These are phyloP conservation scores for Astropecten irregularis DNA, from an alignment of 53 echinoderm and acorn worm species.

Conservation along the genomic window DNA sequence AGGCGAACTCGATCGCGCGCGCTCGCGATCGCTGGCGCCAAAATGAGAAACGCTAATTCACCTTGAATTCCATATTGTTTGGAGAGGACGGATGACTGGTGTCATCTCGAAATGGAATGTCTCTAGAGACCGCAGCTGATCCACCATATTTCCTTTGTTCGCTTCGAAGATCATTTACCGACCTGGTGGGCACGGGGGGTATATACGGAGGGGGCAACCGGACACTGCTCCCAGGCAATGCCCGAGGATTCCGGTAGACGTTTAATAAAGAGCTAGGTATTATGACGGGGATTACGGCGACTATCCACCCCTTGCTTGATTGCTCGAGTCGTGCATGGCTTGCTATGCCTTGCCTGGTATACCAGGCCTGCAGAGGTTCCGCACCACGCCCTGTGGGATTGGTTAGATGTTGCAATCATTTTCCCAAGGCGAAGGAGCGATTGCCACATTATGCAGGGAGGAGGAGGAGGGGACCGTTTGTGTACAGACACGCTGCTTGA, in stretches of 20 bases:
- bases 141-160: conserved; percentile 17
- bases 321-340: no score
- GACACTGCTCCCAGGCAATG: no score
- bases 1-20: background rate
- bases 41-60: conserved; percentile 36
- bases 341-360: no score
- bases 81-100: conserved; percentile 42
- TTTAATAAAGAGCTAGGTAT: background rate
- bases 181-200: no score
- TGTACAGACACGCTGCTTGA: no score
- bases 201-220: conserved; percentile 1
- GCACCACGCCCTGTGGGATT: no score
- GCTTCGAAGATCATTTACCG: conserved; percentile 12
- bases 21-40: conserved; percentile 1
- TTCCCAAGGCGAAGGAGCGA: no score
- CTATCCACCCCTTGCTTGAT: background rate
- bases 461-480: no score
- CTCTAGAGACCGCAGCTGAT: conserved; percentile 30
- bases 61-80: conserved; percentile 41
- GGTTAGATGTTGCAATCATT: no score
- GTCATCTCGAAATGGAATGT: conserved; percentile 16
- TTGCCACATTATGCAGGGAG: no score
- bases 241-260: no score
- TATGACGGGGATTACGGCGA: background rate
- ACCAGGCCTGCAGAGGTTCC: no score